A percentile compares a stretch with the other conserved stretches of the same genome.
These are phyloP conservation scores for Brenthis hecate DNA, from an alignment of 2,888 invertebrate species.

Conservation along the genomic window DNA sequence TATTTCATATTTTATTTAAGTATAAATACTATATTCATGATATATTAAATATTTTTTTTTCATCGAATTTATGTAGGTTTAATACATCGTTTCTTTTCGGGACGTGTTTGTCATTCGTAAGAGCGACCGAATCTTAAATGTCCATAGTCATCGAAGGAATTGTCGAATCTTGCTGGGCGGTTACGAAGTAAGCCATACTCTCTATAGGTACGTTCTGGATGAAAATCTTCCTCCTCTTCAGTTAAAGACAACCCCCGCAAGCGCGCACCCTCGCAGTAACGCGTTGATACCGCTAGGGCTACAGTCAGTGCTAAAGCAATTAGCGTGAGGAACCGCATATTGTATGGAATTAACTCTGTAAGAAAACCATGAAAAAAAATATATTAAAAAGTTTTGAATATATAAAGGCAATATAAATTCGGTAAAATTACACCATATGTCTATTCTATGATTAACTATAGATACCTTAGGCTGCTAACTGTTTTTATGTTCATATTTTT, in stretches of 20 bases:
- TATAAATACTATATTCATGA: background rate
- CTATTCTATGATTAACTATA: too few relatives aligned
- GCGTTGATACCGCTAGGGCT: conserved; percentile 51
- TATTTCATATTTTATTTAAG: conserved; percentile 44
- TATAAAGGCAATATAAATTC: too few relatives aligned
- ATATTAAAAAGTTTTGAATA: background rate
- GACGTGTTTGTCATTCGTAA: conserved; percentile 64
- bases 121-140: conserved; percentile 88
- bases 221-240: conserved; percentile 67
- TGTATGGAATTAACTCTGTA: conserved; percentile 30
- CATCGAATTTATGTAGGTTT: conserved; percentile 30
- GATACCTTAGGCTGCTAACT: too few relatives aligned
- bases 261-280: conserved; percentile 58
- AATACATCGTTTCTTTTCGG: conserved; percentile 28
- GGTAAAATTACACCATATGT: too few relatives aligned
- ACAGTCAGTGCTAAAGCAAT: conserved; percentile 55
- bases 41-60: conserved; percentile 12
- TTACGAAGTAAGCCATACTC: conserved; percentile 83
- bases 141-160: conserved; percentile 88
- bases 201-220: conserved; percentile 67
- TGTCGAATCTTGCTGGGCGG: conserved; percentile 74
- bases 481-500: too few relatives aligned
- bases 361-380: background rate
- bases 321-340: conserved; percentile 60
- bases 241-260: conserved; percentile 51